Evolutionary conservation across 2,888 invertebrate genomes (phyloP).

Genomic region (Elegia similella): DNA sequence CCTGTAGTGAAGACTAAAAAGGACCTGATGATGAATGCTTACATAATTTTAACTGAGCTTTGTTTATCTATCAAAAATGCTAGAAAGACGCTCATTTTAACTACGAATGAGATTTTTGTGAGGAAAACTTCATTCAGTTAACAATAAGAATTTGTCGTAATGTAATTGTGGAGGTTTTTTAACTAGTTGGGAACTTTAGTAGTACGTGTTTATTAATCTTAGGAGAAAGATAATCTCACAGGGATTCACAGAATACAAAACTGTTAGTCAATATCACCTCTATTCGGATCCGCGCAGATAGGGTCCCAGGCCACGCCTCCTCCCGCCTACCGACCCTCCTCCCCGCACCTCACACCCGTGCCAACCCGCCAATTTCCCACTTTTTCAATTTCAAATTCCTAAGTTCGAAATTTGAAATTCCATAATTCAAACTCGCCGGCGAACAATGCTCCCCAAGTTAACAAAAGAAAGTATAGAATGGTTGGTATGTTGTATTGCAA

Average conservation of each 20-base stretch:
- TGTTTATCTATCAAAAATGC: too few relatives aligned
- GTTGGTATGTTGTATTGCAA: slow-evolving; percentile 3
- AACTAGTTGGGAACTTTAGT: too few relatives aligned
- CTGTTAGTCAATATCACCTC: slow-evolving; percentile 22
- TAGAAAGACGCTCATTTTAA: too few relatives aligned
- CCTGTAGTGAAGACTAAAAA: too few relatives aligned
- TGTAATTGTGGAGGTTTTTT: too few relatives aligned
- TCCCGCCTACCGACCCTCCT: slow-evolving; percentile 51
- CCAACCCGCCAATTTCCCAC: slow-evolving; percentile 42
- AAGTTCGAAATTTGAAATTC: slow-evolving; percentile 59
- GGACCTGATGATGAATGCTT: too few relatives aligned
- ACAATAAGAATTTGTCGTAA: too few relatives aligned
- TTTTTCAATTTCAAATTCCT: slow-evolving; percentile 60
- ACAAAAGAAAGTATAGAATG: slow-evolving; percentile 17
- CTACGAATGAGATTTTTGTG: too few relatives aligned
- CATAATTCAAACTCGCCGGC: slow-evolving; percentile 35
- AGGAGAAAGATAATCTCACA: not conserved
- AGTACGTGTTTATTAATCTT: too few relatives aligned
- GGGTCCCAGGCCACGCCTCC: slow-evolving; percentile 45
- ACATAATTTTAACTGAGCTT: too few relatives aligned
- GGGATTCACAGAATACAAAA: not conserved
- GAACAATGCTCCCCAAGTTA: slow-evolving; percentile 39
- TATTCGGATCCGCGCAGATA: slow-evolving; percentile 31
- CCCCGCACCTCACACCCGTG: slow-evolving; percentile 43
- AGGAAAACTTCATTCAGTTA: too few relatives aligned